Conservation (phyloP, 2,888 invertebrate species). For the Callinectes sapidus region DNA sequence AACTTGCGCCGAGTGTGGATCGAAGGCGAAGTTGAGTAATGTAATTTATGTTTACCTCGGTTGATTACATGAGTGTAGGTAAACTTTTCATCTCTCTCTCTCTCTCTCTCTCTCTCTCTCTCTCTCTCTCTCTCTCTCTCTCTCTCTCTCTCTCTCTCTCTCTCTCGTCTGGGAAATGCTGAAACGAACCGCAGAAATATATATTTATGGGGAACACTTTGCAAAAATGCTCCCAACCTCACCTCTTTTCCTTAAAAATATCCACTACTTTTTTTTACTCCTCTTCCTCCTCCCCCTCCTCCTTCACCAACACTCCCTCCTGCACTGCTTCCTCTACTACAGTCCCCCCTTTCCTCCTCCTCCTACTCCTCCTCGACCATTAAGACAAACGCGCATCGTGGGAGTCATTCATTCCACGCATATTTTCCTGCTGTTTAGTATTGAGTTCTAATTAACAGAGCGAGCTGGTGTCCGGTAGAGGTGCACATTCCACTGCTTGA, state of each 20-base stretch:
- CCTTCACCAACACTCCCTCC: background rate
- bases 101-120: constrained; percentile 34
- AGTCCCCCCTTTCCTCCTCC: background rate
- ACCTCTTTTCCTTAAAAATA: background rate
- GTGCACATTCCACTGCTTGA: background rate
- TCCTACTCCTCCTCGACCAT: background rate
- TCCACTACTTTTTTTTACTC: background rate
- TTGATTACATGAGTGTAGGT: background rate
- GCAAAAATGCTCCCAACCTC: background rate
- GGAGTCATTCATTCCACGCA: constrained; percentile 1
- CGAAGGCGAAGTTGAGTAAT: background rate
- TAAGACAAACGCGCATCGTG: constrained; percentile 6
- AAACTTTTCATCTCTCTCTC: constrained; percentile 27
- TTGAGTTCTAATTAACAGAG: constrained; percentile 16
- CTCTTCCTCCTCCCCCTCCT: background rate
- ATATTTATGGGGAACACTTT: background rate
- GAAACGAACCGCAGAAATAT: constrained; percentile 8
- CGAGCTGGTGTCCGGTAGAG: background rate
- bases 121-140: constrained; percentile 37
- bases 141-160: constrained; percentile 30
- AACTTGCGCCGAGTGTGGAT: background rate
- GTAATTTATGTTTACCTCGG: background rate
- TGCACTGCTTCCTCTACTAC: background rate
- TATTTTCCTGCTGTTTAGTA: constrained; percentile 23
- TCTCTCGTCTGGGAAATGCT: background rate